Percentiles rank a stretch among this genome's conserved stretches.
phyloP scores from a whole-genome alignment of 2,888 invertebrate species.

The Metopia argyrocephala region DNA sequence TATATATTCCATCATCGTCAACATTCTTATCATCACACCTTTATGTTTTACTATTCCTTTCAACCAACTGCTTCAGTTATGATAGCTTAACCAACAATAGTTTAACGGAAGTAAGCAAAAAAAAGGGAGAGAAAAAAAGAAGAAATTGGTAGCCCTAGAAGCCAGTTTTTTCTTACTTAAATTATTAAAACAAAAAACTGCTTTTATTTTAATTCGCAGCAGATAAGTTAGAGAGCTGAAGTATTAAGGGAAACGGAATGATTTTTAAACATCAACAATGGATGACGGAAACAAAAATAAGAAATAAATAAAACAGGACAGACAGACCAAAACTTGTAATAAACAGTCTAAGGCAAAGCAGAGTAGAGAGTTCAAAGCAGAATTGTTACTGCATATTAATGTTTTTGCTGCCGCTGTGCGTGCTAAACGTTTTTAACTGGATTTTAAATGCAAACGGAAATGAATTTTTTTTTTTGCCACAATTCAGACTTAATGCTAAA shows the following conservation, averaged over 20 bases:
- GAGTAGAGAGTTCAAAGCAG: neutral
- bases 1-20: slow-evolving; percentile 32
- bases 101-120: neutral
- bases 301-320: neutral
- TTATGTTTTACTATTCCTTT: no score
- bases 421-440: slow-evolving; percentile 54
- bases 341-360: neutral
- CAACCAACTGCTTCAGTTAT: no score
- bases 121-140: neutral
- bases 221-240: slow-evolving; percentile 26
- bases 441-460: slow-evolving; percentile 64
- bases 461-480: slow-evolving; percentile 37
- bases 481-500: neutral
- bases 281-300: slow-evolving; percentile 56
- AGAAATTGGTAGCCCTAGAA: neutral
- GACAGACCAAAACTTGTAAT: neutral
- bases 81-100: neutral
- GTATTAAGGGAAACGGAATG: neutral
- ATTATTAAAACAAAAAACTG: neutral
- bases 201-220: neutral
- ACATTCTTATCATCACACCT: slow-evolving; percentile 9
- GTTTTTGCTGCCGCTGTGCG: slow-evolving; percentile 18
- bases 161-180: no score
- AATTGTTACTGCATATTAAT: slow-evolving; percentile 47
- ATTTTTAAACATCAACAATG: slow-evolving; percentile 44